Evolutionary conservation across 2,888 invertebrate species (phyloP), one percentile per base, ranked within the genome.

Genomic region (Prosapia bicincta): DNA sequence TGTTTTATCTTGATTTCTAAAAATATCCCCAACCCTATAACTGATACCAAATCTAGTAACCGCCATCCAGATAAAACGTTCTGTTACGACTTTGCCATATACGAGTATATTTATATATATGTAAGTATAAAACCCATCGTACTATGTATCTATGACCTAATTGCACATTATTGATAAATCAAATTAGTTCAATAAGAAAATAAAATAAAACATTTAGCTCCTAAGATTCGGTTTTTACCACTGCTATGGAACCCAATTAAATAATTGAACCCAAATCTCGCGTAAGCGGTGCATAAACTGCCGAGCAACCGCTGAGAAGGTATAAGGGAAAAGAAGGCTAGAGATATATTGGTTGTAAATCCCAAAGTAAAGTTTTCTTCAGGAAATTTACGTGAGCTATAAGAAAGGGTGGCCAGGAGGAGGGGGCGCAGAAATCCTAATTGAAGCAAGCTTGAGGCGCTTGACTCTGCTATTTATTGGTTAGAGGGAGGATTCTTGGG

Each of bases 381-480:
- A 20, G 54, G n/a, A 54, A 54, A 54, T 54, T 54, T 54, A 54
- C 54, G 54, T 54, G 54, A 54, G 54, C 54, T 54, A 54, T 54
- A 54, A 54, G 54, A 54, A 25, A 25, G 32, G 66, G 32, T 25
- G 43, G 71, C 28, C 24, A 54, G 24, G 20, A 24, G 25, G 65
- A 54, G 66, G 70, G 74, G 32, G 75, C 67, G 75, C 65, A 67
- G 71, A 75, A 68, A 75, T 75, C 75, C 71, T 75, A 75, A 75
- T 75, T 75, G 75, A 75, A 71, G 65, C 20, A 28, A 75, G 71
- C 71, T 68, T 26, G 38, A 71, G 71, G 38, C 43, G 70, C 68
- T 75, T 75, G 75, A 75, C 71, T 75, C 66, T 15, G 71, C 71
- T 75, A 75, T 75, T 75, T 75, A 75, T 71, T 67, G 75, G 75